Percentiles rank a stretch among this genome's conserved stretches.
Conservation (phyloP, 2,888 invertebrate genomes). For the Melikaiella ostensackeni region DNA sequence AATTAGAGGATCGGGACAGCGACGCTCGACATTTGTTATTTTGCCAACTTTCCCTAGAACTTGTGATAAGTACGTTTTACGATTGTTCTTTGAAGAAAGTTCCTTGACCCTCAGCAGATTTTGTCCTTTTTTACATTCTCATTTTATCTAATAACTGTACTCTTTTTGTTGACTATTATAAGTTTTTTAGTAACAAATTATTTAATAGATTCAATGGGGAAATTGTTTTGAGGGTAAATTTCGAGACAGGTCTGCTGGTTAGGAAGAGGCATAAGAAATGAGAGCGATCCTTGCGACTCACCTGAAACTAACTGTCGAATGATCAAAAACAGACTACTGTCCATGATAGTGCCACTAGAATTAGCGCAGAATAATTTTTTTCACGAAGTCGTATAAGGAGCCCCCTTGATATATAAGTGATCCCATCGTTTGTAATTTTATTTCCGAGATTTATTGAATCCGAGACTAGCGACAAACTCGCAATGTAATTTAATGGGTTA, state of each 20-base stretch:
- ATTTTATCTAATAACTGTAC: background rate
- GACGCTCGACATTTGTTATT: slow-evolving; percentile 32
- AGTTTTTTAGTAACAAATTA: background rate
- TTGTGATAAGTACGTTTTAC: slow-evolving; percentile 36
- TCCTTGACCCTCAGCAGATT: slow-evolving; percentile 26
- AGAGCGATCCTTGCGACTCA: slow-evolving; percentile 29
- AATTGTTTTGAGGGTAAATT: background rate
- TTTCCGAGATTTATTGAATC: background rate
- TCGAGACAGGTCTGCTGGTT: slow-evolving; percentile 9
- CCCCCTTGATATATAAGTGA: background rate
- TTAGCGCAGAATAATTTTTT: slow-evolving; percentile 22
- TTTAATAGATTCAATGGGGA: background rate
- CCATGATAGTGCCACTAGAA: slow-evolving; percentile 37
- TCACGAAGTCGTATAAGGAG: background rate
- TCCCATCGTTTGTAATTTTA: background rate
- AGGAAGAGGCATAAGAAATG: background rate
- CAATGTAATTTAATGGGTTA: background rate
- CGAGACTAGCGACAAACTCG: background rate
- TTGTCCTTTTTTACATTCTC: background rate
- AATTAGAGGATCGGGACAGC: slow-evolving; percentile 41
- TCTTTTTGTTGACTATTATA: background rate
- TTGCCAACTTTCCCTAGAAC: slow-evolving; percentile 36
- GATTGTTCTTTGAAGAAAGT: slow-evolving; percentile 33
- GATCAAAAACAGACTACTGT: slow-evolving; percentile 35
- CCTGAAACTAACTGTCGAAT: slow-evolving; percentile 21